Base-by-base conservation (phyloP, 1,140 invertebrate species). In the Drosophila pachea region DNA sequence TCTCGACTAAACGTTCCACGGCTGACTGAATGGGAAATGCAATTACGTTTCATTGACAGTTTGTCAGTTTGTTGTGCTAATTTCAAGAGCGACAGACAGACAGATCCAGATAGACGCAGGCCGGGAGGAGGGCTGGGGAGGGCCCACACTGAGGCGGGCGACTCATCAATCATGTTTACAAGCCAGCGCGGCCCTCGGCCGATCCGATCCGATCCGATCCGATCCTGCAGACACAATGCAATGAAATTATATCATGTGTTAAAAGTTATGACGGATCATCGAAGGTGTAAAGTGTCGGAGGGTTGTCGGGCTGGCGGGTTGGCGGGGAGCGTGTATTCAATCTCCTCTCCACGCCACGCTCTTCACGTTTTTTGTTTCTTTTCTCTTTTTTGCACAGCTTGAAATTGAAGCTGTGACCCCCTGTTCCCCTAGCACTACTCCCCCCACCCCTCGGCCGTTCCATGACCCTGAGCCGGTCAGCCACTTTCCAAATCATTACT, bases 181-280 rank as follows among this genome's bases (percentile, higher is more conserved):
- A 70, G 59, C 73, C 58, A 48, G 35, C 22, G 22, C 22, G 22
- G 22, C 22, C 22, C 1, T 22, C 22, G 22, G 22, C 1, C 3
- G 22, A 50, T 76, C 35, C 45, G 70, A 78, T 68, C 63, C 69
- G n/a, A n/a, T n/a, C 1, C 3, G 22, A 50, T 76, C 35, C 45
- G 70, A 78, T 68, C 63, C 69, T 74, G 79, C 81, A 79, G 68
- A 74, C 79, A 74, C 79, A 75, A 86, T 86, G 81, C 79, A 50
- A 45, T 35, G 74, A 86, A 86, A 86, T 86, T 73, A 86, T 86
- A 86, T 86, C 81, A 86, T 86, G 82, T 86, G 81, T 86, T 86
- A 86, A 86, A 86, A 86, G 81, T 86, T 86, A 86, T 86, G 81
- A 86, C 77, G 74, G 81, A 86, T 86, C 81, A 72, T 81, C 81